phyloP scores from a whole-genome alignment of 2,888 invertebrate genomes.

The Neria commutata region DNA sequence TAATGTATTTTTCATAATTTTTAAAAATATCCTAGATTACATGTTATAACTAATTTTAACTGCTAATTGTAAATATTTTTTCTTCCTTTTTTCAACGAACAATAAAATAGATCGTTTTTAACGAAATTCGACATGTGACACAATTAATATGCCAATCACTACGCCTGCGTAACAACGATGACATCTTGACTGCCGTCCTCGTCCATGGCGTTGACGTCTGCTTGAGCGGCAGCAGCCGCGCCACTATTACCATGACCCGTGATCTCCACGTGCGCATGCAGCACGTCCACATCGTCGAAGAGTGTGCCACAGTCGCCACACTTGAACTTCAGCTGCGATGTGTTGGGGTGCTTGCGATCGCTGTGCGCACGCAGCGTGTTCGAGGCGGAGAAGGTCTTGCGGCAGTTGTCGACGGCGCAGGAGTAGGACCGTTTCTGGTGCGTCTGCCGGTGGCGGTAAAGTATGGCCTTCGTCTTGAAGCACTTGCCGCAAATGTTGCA shows the following conservation, averaged over 20 bases:
- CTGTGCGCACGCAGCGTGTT: conserved; percentile 55
- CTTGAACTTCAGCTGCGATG: conserved; percentile 57
- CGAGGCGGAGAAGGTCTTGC: conserved; percentile 57
- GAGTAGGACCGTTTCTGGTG: conserved; percentile 65
- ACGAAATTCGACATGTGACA: neutral
- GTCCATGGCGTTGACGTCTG: neutral
- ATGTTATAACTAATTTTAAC: neutral
- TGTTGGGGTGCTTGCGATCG: conserved; percentile 56
- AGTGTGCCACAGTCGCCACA: conserved; percentile 67
- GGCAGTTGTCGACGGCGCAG: conserved; percentile 60
- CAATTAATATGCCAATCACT: conserved; percentile 25
- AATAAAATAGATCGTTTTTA: neutral
- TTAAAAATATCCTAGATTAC: neutral
- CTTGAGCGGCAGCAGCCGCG: conserved; percentile 1
- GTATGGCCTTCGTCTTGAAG: conserved; percentile 67
- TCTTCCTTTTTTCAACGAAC: neutral
- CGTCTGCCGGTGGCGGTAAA: conserved; percentile 69
- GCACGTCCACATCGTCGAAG: conserved; percentile 67
- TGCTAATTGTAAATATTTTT: neutral
- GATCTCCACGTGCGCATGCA: conserved; percentile 63
- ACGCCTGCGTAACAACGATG: conserved; percentile 56
- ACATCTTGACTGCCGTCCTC: conserved; percentile 35
- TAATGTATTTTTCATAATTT: neutral
- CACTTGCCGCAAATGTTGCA: conserved; percentile 69
- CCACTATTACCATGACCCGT: conserved; percentile 51